Evolutionary conservation across 2,113 vertebrate species (phyloP).

Genomic region (Aythya baeri): DNA sequence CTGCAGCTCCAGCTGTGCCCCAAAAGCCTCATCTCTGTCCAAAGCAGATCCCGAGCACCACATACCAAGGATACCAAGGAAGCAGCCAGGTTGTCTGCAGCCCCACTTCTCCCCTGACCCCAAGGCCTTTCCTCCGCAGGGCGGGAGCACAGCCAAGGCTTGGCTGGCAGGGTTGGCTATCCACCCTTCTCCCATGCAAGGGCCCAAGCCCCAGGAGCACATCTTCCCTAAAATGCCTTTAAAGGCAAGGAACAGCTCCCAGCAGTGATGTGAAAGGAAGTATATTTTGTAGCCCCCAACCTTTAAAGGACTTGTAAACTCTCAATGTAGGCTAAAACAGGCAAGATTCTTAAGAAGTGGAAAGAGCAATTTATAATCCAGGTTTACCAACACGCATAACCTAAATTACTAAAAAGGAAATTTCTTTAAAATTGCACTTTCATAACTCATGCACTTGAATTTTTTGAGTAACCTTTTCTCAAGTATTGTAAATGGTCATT

Average conservation of each 20-base stretch:
- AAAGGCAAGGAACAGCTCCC: neutral
- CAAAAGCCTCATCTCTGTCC: too few relatives aligned
- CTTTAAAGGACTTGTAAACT: neutral
- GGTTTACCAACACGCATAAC: neutral
- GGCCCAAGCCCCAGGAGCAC: neutral
- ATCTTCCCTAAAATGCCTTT: neutral
- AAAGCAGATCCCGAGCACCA: neutral
- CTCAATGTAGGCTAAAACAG: neutral
- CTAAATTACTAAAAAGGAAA: neutral
- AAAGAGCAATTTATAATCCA: neutral
- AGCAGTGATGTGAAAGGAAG: neutral
- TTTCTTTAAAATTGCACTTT: neutral
- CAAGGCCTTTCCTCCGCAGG: neutral
- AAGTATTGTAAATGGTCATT: neutral
- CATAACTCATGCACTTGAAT: neutral
- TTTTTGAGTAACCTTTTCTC: neutral
- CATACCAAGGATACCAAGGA: neutral
- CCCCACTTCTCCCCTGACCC: neutral
- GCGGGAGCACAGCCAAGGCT: neutral
- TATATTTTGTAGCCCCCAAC: neutral
- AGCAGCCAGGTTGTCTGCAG: neutral
- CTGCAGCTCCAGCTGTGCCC: too few relatives aligned
- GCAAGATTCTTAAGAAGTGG: neutral
- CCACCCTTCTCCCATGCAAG: fast-evolving
- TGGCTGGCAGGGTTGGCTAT: neutral